Evolutionary conservation across 2,113 vertebrate species (phyloP).

Genomic region (Ictalurus punctatus): DNA sequence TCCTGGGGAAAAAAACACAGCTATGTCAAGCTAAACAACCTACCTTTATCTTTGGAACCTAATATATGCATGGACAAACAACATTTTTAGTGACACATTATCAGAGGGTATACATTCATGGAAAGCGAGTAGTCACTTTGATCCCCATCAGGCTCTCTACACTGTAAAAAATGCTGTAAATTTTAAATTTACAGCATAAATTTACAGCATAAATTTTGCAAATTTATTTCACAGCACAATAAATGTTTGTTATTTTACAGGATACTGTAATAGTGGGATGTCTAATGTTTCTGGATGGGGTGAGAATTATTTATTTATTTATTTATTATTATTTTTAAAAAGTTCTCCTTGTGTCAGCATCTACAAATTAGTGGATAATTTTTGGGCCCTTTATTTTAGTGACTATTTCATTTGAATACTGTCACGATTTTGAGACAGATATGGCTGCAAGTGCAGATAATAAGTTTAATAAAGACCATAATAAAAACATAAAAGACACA

Average conservation of each 20-base stretch:
- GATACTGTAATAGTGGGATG: not conserved
- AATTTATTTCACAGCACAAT: not conserved
- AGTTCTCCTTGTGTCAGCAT: not conserved
- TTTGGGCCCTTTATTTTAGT: not conserved
- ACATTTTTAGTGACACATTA: too few species aligned
- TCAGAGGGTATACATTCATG: not conserved
- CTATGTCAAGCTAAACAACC: not conserved
- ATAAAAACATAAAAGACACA: too few species aligned
- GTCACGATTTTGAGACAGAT: too few species aligned
- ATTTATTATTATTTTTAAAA: not conserved
- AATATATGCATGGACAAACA: too few species aligned
- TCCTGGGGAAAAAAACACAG: not conserved
- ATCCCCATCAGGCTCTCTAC: not conserved
- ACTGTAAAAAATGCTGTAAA: not conserved
- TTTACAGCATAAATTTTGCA: too few species aligned
- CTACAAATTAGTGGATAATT: not conserved
- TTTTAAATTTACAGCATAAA: not conserved
- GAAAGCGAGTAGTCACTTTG: not conserved
- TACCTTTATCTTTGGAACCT: too few species aligned
- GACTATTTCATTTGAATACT: not conserved
- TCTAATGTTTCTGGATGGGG: not conserved
- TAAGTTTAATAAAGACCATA: too few species aligned
- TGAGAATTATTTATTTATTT: not conserved
- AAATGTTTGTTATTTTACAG: not conserved
- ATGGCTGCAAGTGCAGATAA: too few species aligned